Evolutionary conservation across 1,140 invertebrate genomes (phyloP).

Genomic region (Pseudomyrmex flavicornis): DNA sequence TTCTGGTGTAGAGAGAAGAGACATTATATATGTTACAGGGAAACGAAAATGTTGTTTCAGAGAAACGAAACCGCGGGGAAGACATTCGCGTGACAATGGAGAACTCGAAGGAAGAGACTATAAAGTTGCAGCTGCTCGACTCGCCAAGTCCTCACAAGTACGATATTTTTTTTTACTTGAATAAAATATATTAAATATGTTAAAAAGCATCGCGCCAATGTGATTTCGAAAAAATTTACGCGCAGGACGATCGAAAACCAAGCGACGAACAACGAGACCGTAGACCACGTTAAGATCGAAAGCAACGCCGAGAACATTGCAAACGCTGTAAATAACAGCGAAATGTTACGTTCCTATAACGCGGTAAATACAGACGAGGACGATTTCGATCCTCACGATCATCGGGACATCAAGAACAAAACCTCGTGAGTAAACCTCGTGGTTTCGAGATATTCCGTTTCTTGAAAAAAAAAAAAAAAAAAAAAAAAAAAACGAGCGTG

Average conservation of each 20-base stretch:
- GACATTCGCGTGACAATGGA: slow-evolving; percentile 67
- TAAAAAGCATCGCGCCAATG: not conserved
- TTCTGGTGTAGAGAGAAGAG: not conserved
- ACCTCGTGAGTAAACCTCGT: slow-evolving; percentile 87
- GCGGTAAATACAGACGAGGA: slow-evolving; percentile 1
- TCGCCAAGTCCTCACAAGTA: slow-evolving; percentile 75
- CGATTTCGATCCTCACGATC: slow-evolving; percentile 88
- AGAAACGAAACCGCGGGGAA: not conserved
- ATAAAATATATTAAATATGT: slow-evolving; percentile 1
- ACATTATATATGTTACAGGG: not conserved
- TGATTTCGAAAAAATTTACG: slow-evolving; percentile 41
- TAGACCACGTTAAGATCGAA: not conserved
- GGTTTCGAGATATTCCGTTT: not conserved
- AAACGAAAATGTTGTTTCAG: slow-evolving; percentile 23
- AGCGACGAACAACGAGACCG: too few species aligned
- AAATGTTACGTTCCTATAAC: not conserved
- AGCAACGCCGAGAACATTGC: slow-evolving; percentile 57
- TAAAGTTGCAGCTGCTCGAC: slow-evolving; percentile 77
- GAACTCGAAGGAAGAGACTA: slow-evolving; percentile 75
- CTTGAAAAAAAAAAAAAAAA: not conserved
- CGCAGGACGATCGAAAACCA: slow-evolving; percentile 1
- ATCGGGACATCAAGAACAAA: slow-evolving; percentile 89
- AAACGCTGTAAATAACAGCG: slow-evolving; percentile 1
- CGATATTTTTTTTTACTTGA: not conserved
- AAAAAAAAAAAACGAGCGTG: not conserved